Base-by-base conservation (phyloP, 2,113 vertebrate genomes). In the Brachypteracias leptosomus region DNA sequence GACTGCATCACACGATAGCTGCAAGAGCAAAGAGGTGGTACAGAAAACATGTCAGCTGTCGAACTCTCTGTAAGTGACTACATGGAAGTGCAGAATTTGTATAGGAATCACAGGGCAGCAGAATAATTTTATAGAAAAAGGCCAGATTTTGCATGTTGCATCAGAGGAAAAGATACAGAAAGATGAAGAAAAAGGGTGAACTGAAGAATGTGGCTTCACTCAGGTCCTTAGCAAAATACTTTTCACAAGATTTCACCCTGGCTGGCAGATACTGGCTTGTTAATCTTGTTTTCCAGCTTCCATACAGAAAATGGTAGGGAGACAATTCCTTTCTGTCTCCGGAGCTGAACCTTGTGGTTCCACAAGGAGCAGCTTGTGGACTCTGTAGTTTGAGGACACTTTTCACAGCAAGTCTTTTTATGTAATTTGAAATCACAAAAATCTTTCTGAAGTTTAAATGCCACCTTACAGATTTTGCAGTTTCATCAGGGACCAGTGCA, bases 1-100 rank as follows among this genome's bases (percentile, higher is more conserved):
- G 97, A 98, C 21, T 98, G 97, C 99, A 99, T 99, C 44, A 99
- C 90, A 8, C 25, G 51, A n/a, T 99, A 99, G 93, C 99, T 99
- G 95, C 17, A 95, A 92, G 80, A 90, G 66, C 35, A 95, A 91
- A 89, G 26, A 77, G 14, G 20, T 29, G 40, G 11, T 38, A 70
- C 6, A 75, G 29, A 66, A 88, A 73, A 71, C 4, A 1, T 7
- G 4, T 54, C 38, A 87, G 35, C 25, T 72, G 16, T 54, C 70
- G 18, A 13, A 25, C 7, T 80, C 11, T 46, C n/a, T 67, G 3
- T 33, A 54, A 54, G 12, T 24, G 52, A 38, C 47, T 29, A 10
- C 26, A 25, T 3, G 11, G 35, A 65, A 40, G 10, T 59, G 35
- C 9, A 67, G 49, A 33, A 42, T 36, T 49, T 76, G 62, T 24